A percentile compares a stretch with the other conserved stretches of the same genome.
Evolutionary conservation across 2,113 vertebrate species (phyloP).

Genomic region (Rhabdomys dilectus): DNA sequence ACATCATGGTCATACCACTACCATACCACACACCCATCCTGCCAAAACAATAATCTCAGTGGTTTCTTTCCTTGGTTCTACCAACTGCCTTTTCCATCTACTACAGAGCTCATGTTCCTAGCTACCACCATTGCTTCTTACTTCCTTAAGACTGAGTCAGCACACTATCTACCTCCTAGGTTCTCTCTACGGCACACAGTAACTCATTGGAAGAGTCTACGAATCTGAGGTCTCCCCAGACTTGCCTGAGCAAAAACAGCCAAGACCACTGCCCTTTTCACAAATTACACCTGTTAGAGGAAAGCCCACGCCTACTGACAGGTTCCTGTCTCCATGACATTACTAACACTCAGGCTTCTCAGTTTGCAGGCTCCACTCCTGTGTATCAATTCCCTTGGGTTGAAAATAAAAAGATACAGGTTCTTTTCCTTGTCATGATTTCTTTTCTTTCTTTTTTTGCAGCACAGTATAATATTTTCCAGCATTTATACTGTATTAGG

Average conservation of each 20-base stretch:
- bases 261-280: neutral
- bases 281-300: neutral
- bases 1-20: neutral
- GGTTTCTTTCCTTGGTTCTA: neutral
- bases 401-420: neutral
- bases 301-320: neutral
- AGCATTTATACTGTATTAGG: neutral
- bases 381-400: neutral
- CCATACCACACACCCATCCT: neutral
- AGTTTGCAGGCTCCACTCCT: neutral
- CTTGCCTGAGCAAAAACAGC: neutral
- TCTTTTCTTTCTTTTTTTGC: neutral
- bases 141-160: too few relatives aligned
- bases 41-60: neutral
- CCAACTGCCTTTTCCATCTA: neutral
- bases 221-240: neutral
- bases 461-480: neutral
- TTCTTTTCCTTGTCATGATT: too few relatives aligned
- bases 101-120: neutral
- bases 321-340: neutral
- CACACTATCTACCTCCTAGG: neutral
- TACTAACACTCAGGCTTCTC: neutral
- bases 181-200: neutral
- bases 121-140: constrained; percentile 1
- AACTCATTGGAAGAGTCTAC: neutral